Evolutionary conservation across 2,113 vertebrate genomes (phyloP).

Genomic region (Thunnus maccoyii): DNA sequence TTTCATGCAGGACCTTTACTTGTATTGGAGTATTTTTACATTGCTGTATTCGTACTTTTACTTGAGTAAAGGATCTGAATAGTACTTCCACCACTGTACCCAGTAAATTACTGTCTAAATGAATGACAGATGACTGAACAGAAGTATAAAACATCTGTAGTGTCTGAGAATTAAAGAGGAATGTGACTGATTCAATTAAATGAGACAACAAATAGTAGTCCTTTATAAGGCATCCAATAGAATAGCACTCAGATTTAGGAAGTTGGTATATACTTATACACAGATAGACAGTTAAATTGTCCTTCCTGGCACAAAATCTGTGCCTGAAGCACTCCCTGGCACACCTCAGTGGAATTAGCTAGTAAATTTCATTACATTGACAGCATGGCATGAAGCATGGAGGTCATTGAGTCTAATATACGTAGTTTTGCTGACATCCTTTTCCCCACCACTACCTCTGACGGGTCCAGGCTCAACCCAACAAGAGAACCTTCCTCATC

Average conservation of each 20-base stretch:
- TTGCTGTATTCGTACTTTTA: no score
- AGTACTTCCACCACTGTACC: no score
- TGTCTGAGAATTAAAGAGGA: not conserved
- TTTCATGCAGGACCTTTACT: no score
- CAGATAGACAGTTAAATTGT: slow-evolving; percentile 34
- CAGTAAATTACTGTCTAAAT: slow-evolving; percentile 1
- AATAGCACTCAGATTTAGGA: not conserved
- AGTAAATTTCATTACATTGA: slow-evolving; percentile 60
- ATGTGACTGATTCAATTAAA: not conserved
- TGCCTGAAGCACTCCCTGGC: slow-evolving; percentile 53
- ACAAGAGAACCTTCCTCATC: not conserved
- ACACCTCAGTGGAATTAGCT: slow-evolving; percentile 66
- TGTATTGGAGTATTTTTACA: no score
- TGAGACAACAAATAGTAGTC: not conserved
- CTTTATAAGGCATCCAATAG: not conserved
- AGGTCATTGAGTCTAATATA: slow-evolving; percentile 56
- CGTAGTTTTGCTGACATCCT: slow-evolving; percentile 52
- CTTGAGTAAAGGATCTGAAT: no score
- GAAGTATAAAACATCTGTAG: slow-evolving; percentile 7
- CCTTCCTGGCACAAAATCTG: slow-evolving; percentile 30
- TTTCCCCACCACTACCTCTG: slow-evolving; percentile 35
- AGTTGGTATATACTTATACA: not conserved
- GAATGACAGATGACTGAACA: slow-evolving; percentile 27
- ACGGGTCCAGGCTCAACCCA: slow-evolving; percentile 24
- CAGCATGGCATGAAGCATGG: slow-evolving; percentile 59